A percentile compares a stretch with the other conserved stretches of the same genome.
These are phyloP conservation scores for Protosalanx chinensis DNA, from an alignment of 2,797 vertebrate species.

Conservation along the genomic window DNA sequence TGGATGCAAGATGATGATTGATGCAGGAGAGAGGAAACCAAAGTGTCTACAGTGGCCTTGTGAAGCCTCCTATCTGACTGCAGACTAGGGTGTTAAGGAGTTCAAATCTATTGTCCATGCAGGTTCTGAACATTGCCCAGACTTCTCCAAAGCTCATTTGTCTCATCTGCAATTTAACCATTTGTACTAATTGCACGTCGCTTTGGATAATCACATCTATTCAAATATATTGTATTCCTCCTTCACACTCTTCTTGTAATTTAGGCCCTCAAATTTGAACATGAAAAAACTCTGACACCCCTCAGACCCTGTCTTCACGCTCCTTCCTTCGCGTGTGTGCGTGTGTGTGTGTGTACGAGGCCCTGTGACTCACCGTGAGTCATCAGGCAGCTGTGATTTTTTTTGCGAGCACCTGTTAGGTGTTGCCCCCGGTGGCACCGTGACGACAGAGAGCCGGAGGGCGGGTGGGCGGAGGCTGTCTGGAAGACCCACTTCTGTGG, in stretches of 20 bases:
- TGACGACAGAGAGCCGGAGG: background rate
- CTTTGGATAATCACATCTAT: too few relatives aligned
- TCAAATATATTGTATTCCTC: background rate
- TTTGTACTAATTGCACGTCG: too few relatives aligned
- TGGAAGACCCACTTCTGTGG: too few relatives aligned
- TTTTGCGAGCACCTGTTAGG: background rate
- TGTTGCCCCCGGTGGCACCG: background rate
- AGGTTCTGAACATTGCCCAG: too few relatives aligned
- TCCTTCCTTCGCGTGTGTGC: too few relatives aligned
- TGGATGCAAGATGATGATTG: too few relatives aligned
- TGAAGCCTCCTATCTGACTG: background rate
- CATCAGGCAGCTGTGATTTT: background rate
- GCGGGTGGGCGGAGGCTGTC: background rate
- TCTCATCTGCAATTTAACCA: too few relatives aligned
- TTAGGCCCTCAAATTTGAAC: slow-evolving; percentile 5
- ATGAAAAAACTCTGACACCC: slow-evolving; percentile 8
- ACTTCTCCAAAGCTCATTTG: too few relatives aligned
- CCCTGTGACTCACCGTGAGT: background rate
- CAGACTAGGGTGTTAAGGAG: too few relatives aligned
- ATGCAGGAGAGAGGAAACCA: background rate
- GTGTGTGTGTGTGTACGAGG: background rate
- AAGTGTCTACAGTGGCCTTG: background rate
- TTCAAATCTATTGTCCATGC: too few relatives aligned
- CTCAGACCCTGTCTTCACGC: slow-evolving; percentile 2
- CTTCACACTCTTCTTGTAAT: background rate